Conservation (phyloP, 2,797 vertebrate species). For the Danionella dracula region DNA sequence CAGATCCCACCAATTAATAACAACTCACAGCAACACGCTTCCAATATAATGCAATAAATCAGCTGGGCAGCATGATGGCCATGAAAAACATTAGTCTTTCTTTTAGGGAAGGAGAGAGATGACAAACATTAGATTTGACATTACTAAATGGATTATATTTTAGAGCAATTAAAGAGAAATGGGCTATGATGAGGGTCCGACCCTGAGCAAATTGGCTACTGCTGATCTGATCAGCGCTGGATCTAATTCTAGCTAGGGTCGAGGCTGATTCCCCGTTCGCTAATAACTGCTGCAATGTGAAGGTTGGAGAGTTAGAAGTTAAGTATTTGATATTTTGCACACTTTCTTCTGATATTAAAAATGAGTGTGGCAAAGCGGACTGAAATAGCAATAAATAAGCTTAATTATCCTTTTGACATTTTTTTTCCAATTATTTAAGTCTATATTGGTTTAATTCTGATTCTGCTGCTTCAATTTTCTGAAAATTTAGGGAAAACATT, state of each 20-base stretch:
- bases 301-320: no score
- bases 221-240: constrained; percentile 67
- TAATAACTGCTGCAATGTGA: no score
- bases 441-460: no score
- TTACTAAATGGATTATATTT: constrained; percentile 71
- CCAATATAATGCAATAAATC: constrained; percentile 12
- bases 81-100: background rate
- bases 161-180: constrained; percentile 76
- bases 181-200: constrained; percentile 65
- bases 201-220: constrained; percentile 65
- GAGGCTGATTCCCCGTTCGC: no score
- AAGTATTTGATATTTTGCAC: no score
- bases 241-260: constrained; percentile 49
- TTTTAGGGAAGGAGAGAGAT: constrained; percentile 6
- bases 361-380: no score
- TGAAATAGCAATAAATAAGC: no score
- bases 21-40: background rate
- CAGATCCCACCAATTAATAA: constrained; percentile 6
- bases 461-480: no score
- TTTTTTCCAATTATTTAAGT: no score
- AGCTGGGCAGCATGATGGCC: background rate
- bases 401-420: no score
- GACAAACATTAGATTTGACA: constrained; percentile 61
- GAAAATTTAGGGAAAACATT: no score
- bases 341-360: no score